Evolutionary conservation across 1,140 invertebrate species (phyloP).

Genomic region (Wasmannia auropunctata): DNA sequence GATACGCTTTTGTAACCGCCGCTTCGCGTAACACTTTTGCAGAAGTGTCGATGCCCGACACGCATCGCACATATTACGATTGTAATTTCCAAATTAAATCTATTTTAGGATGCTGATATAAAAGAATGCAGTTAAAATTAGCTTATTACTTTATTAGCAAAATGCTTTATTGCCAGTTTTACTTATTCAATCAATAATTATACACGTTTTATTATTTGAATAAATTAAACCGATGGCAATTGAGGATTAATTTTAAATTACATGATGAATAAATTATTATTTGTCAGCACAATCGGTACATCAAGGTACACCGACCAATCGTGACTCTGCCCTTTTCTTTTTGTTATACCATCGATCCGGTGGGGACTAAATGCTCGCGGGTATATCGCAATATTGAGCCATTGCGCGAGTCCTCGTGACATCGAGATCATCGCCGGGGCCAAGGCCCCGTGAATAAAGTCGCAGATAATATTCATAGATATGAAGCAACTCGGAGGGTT

Average conservation of each 20-base stretch:
- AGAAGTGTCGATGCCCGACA: not conserved
- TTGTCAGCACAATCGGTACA: not conserved
- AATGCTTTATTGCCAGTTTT: not conserved
- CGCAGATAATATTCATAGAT: slow-evolving; percentile 79
- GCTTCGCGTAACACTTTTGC: slow-evolving; percentile 60
- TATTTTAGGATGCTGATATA: not conserved
- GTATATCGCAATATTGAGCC: slow-evolving; percentile 68
- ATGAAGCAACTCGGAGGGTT: slow-evolving; percentile 72
- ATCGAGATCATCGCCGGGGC: slow-evolving; percentile 70
- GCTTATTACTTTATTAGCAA: not conserved
- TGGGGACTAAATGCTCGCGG: not conserved
- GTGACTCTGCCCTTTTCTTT: slow-evolving; percentile 36
- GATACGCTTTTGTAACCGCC: slow-evolving; percentile 34
- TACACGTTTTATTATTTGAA: not conserved
- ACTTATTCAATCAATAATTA: not conserved
- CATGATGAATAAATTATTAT: not conserved
- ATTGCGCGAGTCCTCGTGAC: slow-evolving; percentile 72
- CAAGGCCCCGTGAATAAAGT: slow-evolving; percentile 73
- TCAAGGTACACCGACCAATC: not conserved
- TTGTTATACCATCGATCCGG: not conserved
- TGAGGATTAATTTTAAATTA: not conserved
- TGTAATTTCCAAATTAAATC: not conserved
- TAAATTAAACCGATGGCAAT: not conserved
- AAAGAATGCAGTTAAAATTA: not conserved
- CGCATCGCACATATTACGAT: not conserved